Conservation (phyloP, 2,113 vertebrate species). For the Alethe diademata region DNA sequence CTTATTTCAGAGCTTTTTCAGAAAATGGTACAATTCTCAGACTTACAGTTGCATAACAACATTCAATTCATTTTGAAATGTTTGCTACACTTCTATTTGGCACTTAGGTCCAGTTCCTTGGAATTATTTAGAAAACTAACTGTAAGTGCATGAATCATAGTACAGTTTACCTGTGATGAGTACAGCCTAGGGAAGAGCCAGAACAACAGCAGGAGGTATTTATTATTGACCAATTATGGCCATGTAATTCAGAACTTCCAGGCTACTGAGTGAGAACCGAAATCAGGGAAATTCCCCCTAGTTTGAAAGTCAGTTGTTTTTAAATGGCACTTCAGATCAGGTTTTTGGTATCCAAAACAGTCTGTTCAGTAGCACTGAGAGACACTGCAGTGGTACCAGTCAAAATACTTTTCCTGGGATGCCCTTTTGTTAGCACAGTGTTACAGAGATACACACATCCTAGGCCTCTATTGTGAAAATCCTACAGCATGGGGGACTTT, state of each 20-base stretch:
- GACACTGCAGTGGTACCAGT: neutral
- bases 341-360: neutral
- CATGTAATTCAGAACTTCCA: neutral
- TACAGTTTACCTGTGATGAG: neutral
- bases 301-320: neutral
- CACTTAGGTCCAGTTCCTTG: neutral
- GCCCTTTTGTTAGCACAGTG: conserved; percentile 24
- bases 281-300: neutral
- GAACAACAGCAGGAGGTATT: neutral
- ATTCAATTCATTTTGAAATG: neutral
- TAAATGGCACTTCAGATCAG: neutral
- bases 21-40: neutral
- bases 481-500: neutral
- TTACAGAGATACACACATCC: neutral
- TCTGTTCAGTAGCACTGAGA: neutral
- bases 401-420: conserved; percentile 41
- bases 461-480: conserved; percentile 44
- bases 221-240: neutral
- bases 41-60: neutral
- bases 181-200: neutral
- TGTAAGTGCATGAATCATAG: neutral
- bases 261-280: neutral
- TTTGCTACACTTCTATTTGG: neutral
- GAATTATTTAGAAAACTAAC: neutral
- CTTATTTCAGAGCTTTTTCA: neutral